These are phyloP conservation scores for Melanitta fusca DNA, from an alignment of 2,797 vertebrate species.

Conservation along the genomic window DNA sequence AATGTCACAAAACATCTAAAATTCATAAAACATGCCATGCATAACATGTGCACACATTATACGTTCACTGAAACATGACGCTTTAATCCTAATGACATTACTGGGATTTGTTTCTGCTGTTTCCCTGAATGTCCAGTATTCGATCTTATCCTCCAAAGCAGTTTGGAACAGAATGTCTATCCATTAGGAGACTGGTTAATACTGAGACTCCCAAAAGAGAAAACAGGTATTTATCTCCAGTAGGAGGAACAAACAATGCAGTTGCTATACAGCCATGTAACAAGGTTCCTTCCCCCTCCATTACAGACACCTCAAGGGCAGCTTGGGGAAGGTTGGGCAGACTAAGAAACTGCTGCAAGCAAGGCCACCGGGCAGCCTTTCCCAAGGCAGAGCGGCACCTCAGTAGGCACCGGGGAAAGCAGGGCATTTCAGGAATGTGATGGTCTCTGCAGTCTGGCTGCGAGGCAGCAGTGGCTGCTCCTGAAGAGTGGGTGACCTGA, in stretches of 20 bases:
- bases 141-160: neutral
- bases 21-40: neutral
- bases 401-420: neutral
- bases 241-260: neutral
- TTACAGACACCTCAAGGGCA: neutral
- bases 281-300: neutral
- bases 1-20: neutral
- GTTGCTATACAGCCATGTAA: neutral
- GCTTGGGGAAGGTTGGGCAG: neutral
- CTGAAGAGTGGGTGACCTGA: rapidly evolving
- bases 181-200: neutral
- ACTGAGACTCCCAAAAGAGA: neutral
- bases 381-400: neutral
- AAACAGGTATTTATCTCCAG: neutral
- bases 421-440: neutral
- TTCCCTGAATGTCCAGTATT: neutral
- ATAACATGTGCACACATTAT: neutral
- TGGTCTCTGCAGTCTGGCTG: neutral
- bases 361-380: neutral
- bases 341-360: neutral
- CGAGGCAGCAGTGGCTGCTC: neutral
- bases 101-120: neutral
- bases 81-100: rapidly evolving
- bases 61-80: neutral
- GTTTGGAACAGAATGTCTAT: neutral